phyloP scores from a whole-genome alignment of 2,888 invertebrate species.

The Aricia artaxerxes region DNA sequence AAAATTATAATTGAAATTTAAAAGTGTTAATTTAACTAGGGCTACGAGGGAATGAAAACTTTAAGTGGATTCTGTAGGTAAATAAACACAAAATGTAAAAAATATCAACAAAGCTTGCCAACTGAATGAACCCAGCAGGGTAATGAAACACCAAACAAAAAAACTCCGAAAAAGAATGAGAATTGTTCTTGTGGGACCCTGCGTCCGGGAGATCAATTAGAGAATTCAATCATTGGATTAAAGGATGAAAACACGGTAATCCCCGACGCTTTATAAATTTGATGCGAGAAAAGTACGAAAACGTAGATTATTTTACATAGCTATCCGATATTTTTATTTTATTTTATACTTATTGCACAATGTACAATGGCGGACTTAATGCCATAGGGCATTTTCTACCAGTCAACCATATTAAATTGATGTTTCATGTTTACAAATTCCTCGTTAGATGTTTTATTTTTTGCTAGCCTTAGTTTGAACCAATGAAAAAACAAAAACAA shows the following conservation, averaged over 20 bases:
- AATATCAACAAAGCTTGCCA: background rate
- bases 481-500: background rate
- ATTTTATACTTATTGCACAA: too few species aligned
- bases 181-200: constrained; percentile 9
- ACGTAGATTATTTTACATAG: constrained; percentile 17
- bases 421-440: background rate
- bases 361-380: too few species aligned
- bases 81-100: background rate
- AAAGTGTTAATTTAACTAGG: too few species aligned
- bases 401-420: too few species aligned
- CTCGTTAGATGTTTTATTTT: background rate
- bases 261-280: constrained; percentile 24
- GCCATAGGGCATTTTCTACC: too few species aligned
- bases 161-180: constrained; percentile 2
- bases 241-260: constrained; percentile 17
- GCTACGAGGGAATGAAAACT: too few species aligned
- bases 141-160: background rate
- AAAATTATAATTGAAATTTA: background rate
- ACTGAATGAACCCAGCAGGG: background rate
- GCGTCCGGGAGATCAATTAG: constrained; percentile 22
- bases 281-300: constrained; percentile 7
- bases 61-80: background rate
- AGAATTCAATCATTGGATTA: constrained; percentile 26
- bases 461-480: background rate
- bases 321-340: background rate